Evolutionary conservation across 2,797 vertebrate genomes (phyloP).

Genomic region (Karalla daura): DNA sequence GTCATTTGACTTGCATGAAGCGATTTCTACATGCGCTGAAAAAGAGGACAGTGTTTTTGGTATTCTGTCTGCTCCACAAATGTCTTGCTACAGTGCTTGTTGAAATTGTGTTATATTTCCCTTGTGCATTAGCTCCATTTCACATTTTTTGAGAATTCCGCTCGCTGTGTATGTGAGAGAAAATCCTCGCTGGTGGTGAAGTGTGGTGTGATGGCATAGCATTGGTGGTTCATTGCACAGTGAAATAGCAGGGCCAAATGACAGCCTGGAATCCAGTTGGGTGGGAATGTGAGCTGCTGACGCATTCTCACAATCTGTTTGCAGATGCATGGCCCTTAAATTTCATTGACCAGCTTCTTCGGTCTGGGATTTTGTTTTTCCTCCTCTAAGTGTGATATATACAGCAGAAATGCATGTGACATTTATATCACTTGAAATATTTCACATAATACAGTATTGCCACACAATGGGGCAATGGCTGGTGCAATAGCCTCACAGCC

Average conservation of each 20-base stretch:
- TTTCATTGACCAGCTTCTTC: slow-evolving; percentile 10
- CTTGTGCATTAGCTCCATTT: slow-evolving; percentile 78
- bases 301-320: slow-evolving; percentile 33
- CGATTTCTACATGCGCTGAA: slow-evolving; percentile 64
- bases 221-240: slow-evolving; percentile 72
- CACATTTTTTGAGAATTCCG: slow-evolving; percentile 70
- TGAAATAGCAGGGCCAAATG: slow-evolving; percentile 67
- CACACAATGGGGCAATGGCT: no score
- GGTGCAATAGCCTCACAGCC: no score
- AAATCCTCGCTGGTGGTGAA: slow-evolving; percentile 59
- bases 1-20: slow-evolving; percentile 77
- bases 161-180: slow-evolving; percentile 57
- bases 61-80: slow-evolving; percentile 68
- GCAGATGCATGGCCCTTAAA: slow-evolving; percentile 12
- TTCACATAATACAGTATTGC: not conserved
- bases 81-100: slow-evolving; percentile 76
- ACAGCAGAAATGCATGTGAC: not conserved
- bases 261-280: slow-evolving; percentile 52
- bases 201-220: slow-evolving; percentile 62
- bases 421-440: not conserved
- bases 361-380: slow-evolving; percentile 4
- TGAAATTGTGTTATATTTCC: slow-evolving; percentile 81
- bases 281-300: slow-evolving; percentile 48
- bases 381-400: not conserved
- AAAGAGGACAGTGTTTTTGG: slow-evolving; percentile 56